Conservation (phyloP, 2,113 vertebrate species). For the Sciurus niger region DNA sequence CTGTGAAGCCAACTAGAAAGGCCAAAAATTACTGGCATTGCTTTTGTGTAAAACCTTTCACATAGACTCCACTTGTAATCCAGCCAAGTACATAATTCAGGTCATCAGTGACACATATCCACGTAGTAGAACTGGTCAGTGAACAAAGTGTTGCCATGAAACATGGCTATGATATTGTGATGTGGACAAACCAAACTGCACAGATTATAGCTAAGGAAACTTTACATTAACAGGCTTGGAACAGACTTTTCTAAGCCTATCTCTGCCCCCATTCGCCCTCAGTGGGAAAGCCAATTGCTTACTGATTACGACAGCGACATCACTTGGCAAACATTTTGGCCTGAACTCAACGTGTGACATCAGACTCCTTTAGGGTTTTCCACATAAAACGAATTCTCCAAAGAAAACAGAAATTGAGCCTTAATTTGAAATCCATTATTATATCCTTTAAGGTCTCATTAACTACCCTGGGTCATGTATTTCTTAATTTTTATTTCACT, state of each 20-base stretch:
- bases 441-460: conserved; percentile 81
- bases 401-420: conserved; percentile 85
- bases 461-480: conserved; percentile 76
- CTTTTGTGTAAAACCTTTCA: conserved; percentile 78
- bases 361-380: conserved; percentile 89
- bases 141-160: conserved; percentile 57
- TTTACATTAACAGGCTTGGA: conserved; percentile 68
- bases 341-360: conserved; percentile 88
- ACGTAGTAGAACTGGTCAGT: conserved; percentile 49
- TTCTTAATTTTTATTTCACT: conserved; percentile 72
- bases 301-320: conserved; percentile 86
- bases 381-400: conserved; percentile 86
- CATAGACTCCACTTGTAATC: conserved; percentile 69
- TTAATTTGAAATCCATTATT: conserved; percentile 88
- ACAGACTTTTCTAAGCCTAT: conserved; percentile 59
- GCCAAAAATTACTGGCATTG: conserved; percentile 71
- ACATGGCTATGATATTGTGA: background rate
- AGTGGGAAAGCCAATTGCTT: conserved; percentile 78
- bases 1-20: conserved; percentile 74
- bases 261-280: conserved; percentile 49
- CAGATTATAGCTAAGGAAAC: conserved; percentile 65
- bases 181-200: conserved; percentile 48
- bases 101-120: conserved; percentile 70
- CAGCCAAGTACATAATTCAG: conserved; percentile 77
- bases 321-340: conserved; percentile 89